phyloP scores from a whole-genome alignment of 2,113 vertebrate genomes.

The Erythrolamprus reginae region DNA sequence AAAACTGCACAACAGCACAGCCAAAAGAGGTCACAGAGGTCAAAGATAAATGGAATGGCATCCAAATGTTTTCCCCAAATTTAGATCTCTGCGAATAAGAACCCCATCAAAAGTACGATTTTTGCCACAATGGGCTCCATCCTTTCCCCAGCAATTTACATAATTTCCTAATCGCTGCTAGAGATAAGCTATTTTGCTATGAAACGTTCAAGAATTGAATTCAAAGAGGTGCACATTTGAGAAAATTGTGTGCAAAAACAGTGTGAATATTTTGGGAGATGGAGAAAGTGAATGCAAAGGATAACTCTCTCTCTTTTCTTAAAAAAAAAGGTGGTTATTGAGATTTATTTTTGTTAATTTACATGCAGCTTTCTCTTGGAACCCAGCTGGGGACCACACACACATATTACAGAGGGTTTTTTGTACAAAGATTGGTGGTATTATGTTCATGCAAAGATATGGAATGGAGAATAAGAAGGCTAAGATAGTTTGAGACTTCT shows the following conservation, averaged over 20 bases:
- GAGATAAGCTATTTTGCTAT: neutral
- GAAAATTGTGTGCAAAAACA: neutral
- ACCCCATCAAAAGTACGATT: neutral
- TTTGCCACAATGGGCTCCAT: neutral
- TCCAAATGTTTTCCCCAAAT: neutral
- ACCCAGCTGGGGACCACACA: neutral
- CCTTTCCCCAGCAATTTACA: neutral
- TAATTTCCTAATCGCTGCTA: neutral
- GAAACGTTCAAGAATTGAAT: neutral
- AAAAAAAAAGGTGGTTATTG: neutral
- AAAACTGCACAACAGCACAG: slow-evolving; percentile 9
- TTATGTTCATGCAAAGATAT: neutral
- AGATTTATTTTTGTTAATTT: neutral
- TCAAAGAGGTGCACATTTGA: neutral
- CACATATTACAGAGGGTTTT: neutral
- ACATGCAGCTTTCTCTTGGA: neutral
- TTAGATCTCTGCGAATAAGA: neutral
- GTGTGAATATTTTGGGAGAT: neutral
- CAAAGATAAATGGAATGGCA: slow-evolving; percentile 12
- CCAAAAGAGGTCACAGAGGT: neutral
- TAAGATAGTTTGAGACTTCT: too few relatives aligned
- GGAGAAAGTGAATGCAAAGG: neutral
- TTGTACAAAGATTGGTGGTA: neutral
- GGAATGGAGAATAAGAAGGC: too few relatives aligned
- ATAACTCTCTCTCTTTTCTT: neutral